Conservation (phyloP, 1,140 invertebrate species). For the Bacillus rossius region DNA sequence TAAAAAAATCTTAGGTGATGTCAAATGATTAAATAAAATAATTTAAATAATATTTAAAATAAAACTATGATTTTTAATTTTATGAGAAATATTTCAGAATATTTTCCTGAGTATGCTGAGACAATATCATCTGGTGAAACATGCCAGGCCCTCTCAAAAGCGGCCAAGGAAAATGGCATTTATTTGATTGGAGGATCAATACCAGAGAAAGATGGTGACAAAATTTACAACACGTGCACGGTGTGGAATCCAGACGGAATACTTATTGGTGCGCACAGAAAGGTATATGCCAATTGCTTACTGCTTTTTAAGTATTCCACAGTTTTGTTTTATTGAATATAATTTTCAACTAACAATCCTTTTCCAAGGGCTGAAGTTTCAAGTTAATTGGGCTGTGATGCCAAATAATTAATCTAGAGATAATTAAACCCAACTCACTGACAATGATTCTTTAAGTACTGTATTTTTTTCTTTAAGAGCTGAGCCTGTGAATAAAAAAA, state of each 20-base stretch:
- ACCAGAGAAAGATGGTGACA: slow-evolving; percentile 65
- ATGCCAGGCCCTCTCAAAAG: slow-evolving; percentile 57
- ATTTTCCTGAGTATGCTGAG: slow-evolving; percentile 85
- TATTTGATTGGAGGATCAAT: slow-evolving; percentile 88
- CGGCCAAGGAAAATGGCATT: slow-evolving; percentile 71
- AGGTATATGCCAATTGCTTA: slow-evolving; percentile 44
- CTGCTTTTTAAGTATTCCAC: slow-evolving; percentile 12
- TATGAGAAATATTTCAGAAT: slow-evolving; percentile 44
- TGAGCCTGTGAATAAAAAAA: too few species aligned
- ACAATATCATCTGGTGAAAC: slow-evolving; percentile 71
- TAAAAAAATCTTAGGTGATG: too few species aligned
- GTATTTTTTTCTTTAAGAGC: too few species aligned
- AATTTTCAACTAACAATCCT: too few species aligned
- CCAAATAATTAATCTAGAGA: too few species aligned
- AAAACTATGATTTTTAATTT: background rate
- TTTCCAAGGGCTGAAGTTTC: too few species aligned
- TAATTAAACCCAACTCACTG: too few species aligned
- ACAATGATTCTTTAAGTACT: too few species aligned
- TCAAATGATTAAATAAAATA: background rate
- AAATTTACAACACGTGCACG: slow-evolving; percentile 87
- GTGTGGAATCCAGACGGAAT: slow-evolving; percentile 78
- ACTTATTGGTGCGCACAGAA: slow-evolving; percentile 66
- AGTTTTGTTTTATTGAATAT: too few species aligned
- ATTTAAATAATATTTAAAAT: slow-evolving; percentile 1
- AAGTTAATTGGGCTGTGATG: too few species aligned